Evolutionary conservation across 2,888 invertebrate genomes (phyloP), one percentile per base, ranked within the genome.

Genomic region (Osmoderma eremita): DNA sequence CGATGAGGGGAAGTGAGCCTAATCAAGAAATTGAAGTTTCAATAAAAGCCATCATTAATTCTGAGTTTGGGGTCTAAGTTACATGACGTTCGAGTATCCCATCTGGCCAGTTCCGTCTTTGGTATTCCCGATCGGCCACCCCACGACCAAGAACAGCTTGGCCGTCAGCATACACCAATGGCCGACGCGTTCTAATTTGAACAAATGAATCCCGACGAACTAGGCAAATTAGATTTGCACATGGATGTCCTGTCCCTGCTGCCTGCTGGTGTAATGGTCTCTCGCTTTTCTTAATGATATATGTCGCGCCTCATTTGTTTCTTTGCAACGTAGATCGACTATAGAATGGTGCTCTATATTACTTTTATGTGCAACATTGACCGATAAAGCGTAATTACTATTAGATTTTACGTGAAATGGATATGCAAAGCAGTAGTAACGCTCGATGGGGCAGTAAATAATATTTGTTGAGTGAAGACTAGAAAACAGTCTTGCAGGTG

Each of bases 31-130:
- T 87, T 87, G 86, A 86, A 85, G 85, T 86, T 86, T 85, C 87
- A 88, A 88, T 88, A 88, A 88, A 87, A 86, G 86, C 87, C 84
- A 87, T 88, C 88, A 88, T 88, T 88, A 88, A 88, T 88, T 88
- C 86, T 85, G 79, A 81, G 79, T 83, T 83, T 81, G 80, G 81
- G 79, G 79, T 76, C 76, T 72, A 69, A 74, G 75, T 76, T 77
- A 78, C 77, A 78, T 77, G 77, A 76, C 77, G 76, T 74, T 77
- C 75, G 74, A 73, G 74, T 73, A 71, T 65, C 70, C 70, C 75
- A 76, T 70, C 70, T 69, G 73, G 39, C 74, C 78, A 74, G 64
- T 15, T 61, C 30, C 63, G 63, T 41, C 49, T 30, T 63, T 50
- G 50, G 39, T 20, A 38, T 39, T 22, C 20, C 39, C 10, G 5